These are phyloP conservation scores for Exocentrus adspersus DNA, from an alignment of 2,888 invertebrate species.

Conservation along the genomic window DNA sequence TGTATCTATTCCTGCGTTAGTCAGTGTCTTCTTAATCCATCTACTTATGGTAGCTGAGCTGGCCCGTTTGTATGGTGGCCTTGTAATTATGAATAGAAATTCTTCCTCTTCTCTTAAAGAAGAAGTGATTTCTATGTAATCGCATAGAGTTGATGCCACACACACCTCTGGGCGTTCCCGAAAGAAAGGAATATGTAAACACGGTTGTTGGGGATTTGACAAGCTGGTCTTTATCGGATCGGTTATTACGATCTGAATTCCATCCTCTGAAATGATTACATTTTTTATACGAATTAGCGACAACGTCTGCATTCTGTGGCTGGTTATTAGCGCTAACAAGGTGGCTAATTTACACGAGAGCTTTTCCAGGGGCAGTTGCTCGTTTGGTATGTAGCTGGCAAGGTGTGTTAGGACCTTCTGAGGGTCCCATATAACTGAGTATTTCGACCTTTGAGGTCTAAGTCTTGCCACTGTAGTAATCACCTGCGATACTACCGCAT, in stretches of 20 bases:
- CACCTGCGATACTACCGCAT: too few relatives aligned
- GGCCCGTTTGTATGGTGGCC: background rate
- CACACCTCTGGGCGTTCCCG: background rate
- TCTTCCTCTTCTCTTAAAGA: background rate
- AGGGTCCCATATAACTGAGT: too few relatives aligned
- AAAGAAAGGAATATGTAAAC: background rate
- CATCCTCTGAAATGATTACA: background rate
- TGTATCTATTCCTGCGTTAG: background rate
- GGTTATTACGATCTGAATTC: background rate
- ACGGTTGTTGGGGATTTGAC: background rate
- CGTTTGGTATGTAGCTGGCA: slow-evolving; percentile 1
- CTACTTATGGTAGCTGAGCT: background rate
- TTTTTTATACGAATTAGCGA: slow-evolving; percentile 5
- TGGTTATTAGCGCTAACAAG: slow-evolving; percentile 3
- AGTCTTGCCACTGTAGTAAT: too few relatives aligned
- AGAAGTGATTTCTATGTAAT: background rate
- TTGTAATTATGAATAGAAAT: background rate
- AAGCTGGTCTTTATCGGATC: background rate
- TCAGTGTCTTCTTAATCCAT: slow-evolving; percentile 1
- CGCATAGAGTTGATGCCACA: background rate
- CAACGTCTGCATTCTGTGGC: slow-evolving; percentile 7
- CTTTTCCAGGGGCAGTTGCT: background rate
- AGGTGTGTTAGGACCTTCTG: slow-evolving; percentile 1
- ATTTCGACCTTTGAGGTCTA: too few relatives aligned
- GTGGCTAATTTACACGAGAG: background rate